Conservation (phyloP, 2,888 invertebrate genomes). For the Pterostichus madidus region DNA sequence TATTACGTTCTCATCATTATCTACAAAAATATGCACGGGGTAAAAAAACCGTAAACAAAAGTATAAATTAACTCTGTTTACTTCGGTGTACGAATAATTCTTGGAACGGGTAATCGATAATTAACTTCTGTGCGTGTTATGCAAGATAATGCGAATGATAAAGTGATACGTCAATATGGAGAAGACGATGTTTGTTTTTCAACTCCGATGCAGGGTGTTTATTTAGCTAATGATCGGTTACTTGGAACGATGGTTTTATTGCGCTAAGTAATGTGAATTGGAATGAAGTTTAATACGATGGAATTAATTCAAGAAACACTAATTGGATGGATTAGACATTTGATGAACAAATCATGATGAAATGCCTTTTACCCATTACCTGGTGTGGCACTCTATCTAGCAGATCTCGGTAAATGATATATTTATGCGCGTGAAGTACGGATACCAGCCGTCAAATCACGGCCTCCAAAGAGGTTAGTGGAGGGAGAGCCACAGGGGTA, state of each 20-base stretch:
- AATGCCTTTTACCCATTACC: too few relatives aligned
- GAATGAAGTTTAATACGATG: background rate
- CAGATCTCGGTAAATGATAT: too few relatives aligned
- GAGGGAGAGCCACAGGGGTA: too few relatives aligned
- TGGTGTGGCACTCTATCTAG: too few relatives aligned
- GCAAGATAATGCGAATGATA: slow-evolving; percentile 9
- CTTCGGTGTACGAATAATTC: slow-evolving; percentile 22
- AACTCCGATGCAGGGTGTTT: background rate
- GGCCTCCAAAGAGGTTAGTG: too few relatives aligned
- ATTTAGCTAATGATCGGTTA: slow-evolving; percentile 21
- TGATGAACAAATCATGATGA: too few relatives aligned
- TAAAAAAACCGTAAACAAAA: slow-evolving; percentile 43
- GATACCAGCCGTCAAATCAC: too few relatives aligned
- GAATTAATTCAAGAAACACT: slow-evolving; percentile 31
- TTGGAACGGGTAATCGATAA: slow-evolving; percentile 36
- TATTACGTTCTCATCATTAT: slow-evolving; percentile 31
- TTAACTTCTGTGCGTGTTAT: slow-evolving; percentile 13
- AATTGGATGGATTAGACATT: background rate
- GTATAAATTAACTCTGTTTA: slow-evolving; percentile 43
- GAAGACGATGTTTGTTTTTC: slow-evolving; percentile 36
- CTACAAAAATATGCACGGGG: slow-evolving; percentile 14
- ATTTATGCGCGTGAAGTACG: too few relatives aligned
- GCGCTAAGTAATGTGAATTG: background rate
- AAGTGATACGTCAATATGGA: background rate
- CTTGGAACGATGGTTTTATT: background rate